Evolutionary conservation across 2,113 vertebrate genomes (phyloP).

Genomic region (Dendrocopos noguchii): DNA sequence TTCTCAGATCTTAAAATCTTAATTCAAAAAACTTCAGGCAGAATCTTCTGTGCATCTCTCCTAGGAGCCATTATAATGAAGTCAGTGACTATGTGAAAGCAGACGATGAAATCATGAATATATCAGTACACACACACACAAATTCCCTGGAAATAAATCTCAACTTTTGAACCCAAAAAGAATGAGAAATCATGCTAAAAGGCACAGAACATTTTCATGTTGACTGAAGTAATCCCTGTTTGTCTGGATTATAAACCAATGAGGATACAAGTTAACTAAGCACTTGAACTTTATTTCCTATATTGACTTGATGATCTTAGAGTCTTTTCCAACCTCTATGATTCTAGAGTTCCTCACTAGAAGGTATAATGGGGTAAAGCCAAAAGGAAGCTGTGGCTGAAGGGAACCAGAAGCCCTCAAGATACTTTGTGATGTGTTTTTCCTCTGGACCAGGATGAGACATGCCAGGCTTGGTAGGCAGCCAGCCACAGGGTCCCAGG

Average conservation of each 20-base stretch:
- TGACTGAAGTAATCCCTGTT: neutral
- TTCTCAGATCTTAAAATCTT: neutral
- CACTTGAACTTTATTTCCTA: neutral
- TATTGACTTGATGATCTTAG: neutral
- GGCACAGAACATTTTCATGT: neutral
- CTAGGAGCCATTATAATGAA: constrained; percentile 1
- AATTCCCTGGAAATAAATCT: constrained; percentile 11
- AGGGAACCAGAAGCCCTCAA: neutral
- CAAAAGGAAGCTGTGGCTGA: neutral
- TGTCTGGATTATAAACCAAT: neutral
- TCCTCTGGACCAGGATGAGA: neutral
- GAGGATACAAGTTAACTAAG: neutral
- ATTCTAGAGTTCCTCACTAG: neutral
- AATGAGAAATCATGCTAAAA: neutral
- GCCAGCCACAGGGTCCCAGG: neutral
- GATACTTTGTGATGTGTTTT: rapidly evolving
- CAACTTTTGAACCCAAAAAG: neutral
- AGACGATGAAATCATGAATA: constrained; percentile 14
- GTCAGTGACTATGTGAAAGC: neutral
- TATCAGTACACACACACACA: neutral
- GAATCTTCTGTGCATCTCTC: neutral
- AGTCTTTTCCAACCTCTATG: no score
- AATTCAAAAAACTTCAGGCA: neutral
- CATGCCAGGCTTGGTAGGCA: neutral
- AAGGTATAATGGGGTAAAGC: neutral